Evolutionary conservation across 2,113 vertebrate genomes (phyloP).

Genomic region (Cariama cristata): DNA sequence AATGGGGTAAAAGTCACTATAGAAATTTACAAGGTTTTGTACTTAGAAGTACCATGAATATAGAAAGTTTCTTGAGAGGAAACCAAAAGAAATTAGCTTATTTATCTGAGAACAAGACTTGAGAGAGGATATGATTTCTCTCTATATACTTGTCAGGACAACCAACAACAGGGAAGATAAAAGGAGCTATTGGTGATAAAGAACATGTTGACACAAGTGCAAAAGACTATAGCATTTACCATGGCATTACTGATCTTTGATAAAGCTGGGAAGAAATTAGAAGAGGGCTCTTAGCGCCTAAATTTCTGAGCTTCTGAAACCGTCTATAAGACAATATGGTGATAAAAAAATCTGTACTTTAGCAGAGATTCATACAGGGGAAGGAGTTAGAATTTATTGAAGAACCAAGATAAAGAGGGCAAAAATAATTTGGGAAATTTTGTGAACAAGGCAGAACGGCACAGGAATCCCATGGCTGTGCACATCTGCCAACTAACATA

Average conservation of each 20-base stretch:
- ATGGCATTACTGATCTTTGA: background rate
- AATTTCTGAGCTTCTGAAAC: background rate
- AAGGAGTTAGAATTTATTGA: background rate
- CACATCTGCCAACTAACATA: background rate
- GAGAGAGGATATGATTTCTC: background rate
- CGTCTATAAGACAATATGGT: background rate
- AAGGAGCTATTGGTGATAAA: background rate
- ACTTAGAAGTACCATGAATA: background rate
- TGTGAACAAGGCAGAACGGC: background rate
- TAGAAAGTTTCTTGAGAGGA: background rate
- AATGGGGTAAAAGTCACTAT: background rate
- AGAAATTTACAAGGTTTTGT: background rate
- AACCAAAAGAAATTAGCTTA: background rate
- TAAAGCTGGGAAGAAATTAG: background rate
- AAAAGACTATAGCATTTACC: background rate
- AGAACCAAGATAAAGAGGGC: accelerated
- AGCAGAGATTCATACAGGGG: background rate
- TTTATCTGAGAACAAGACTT: background rate
- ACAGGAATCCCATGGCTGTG: background rate
- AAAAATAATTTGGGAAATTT: background rate
- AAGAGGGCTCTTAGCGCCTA: background rate
- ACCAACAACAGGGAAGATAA: background rate
- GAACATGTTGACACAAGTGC: background rate
- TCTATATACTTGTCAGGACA: background rate
- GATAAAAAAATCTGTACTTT: background rate